These are phyloP conservation scores for Sorex fumeus DNA, from an alignment of 2,113 vertebrate species.

Conservation along the genomic window DNA sequence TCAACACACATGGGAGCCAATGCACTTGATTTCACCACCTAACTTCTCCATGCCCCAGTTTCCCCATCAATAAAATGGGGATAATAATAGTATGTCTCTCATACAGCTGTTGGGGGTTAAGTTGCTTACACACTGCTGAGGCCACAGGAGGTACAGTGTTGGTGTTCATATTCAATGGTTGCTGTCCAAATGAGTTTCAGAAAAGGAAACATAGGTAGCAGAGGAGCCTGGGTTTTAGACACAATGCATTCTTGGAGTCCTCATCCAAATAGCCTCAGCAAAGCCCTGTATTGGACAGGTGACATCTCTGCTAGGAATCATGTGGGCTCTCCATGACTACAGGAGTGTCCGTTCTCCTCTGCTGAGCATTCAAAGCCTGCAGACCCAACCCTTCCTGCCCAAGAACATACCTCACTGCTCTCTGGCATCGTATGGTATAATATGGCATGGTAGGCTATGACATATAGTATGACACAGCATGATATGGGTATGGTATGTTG, in stretches of 20 bases:
- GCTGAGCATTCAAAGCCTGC: background rate
- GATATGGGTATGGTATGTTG: too few relatives aligned
- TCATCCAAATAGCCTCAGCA: background rate
- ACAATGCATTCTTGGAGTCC: background rate
- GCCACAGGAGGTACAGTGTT: background rate
- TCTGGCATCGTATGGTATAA: background rate
- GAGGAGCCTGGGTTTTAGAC: background rate
- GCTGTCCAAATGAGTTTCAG: background rate
- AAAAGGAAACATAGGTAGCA: background rate
- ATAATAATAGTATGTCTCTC: background rate
- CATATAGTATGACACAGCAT: too few relatives aligned
- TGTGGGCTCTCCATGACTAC: background rate
- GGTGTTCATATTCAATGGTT: background rate
- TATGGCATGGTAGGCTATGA: too few relatives aligned
- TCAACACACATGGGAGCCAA: background rate
- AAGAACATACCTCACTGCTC: background rate
- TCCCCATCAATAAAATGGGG: background rate
- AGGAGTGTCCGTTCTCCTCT: background rate
- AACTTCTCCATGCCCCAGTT: background rate
- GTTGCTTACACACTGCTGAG: background rate
- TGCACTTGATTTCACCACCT: background rate
- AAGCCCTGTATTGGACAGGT: background rate
- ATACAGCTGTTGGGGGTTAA: background rate
- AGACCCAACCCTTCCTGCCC: background rate
- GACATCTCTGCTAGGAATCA: background rate